Evolutionary conservation across 2,113 vertebrate genomes (phyloP), one percentile per base, ranked within the genome.

Genomic region (Syngnathus floridae): DNA sequence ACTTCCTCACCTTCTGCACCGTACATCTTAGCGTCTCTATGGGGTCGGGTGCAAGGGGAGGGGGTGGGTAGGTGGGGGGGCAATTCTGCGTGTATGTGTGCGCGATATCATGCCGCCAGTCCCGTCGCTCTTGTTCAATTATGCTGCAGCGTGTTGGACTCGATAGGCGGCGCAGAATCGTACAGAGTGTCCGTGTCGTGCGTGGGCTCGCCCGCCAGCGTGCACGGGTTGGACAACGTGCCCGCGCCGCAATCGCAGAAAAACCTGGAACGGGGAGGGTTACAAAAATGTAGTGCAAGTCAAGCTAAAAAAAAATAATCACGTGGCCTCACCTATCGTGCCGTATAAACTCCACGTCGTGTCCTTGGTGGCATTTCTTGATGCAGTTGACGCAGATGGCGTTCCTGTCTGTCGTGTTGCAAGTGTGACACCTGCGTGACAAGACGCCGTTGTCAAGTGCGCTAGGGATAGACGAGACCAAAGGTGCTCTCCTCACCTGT

Each of bases 301-400:
- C 16, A 48, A 19, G 12, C 10, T 1, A 13, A 1, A 14, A 5
- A 48, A 7, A 48, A 48, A 17, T 7, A 46, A 46, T 1, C 16
- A 16, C 43, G 43, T 46, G 1, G 35, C 13, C 91, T 88, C 80
- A 99, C 97, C 97, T 95, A 90, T 99, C 97, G 4, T 99, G 97
- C 89, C 97, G 94, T 92, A 99, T 99, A 92, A 99, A 99, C 80
- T 99, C 97, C 85, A 99, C 97, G 8, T 99, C 97, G 3, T 99
- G 97, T 82, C 97, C 97, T 91, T 98, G 97, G 90, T 99, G 97
- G 92, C 97, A 99, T 88, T 98, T 98, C 88, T 98, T 99, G 85
- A 99, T 99, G 93, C 97, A 99, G 90, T 99, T 99, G 76, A 99
- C 96, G 73, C 97, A 99, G 87, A 99, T 99, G 90, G 97, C 97